Percentiles rank a stretch among this genome's conserved stretches.
phyloP scores from a whole-genome alignment of 2,888 invertebrate species.

The Anoplius nigerrimus region DNA sequence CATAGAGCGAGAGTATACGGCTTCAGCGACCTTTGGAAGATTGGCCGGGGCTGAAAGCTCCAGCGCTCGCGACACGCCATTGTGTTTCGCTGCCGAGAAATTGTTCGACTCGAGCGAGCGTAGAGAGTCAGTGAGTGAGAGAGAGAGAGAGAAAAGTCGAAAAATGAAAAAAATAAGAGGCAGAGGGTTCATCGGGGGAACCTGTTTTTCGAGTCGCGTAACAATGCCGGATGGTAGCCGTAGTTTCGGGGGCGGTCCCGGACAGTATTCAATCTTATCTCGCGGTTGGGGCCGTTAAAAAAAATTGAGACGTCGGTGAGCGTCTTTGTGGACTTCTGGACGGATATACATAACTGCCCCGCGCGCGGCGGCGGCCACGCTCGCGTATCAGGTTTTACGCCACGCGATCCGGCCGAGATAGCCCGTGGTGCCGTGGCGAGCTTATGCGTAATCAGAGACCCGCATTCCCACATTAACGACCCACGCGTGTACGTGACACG shows the following conservation, averaged over 20 bases:
- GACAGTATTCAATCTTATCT: slow-evolving; percentile 68
- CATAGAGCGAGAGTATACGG: too few species aligned
- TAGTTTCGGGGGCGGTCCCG: slow-evolving; percentile 36
- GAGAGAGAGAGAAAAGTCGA: too few species aligned
- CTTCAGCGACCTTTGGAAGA: too few species aligned
- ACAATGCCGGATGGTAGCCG: slow-evolving; percentile 16
- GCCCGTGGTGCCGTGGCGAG: slow-evolving; percentile 43
- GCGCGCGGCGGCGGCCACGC: slow-evolving; percentile 41
- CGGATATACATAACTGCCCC: slow-evolving; percentile 62
- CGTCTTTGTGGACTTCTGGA: slow-evolving; percentile 65
- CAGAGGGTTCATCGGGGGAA: too few species aligned
- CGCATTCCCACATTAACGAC: slow-evolving; percentile 55
- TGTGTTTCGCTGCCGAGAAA: too few species aligned
- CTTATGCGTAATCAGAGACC: slow-evolving; percentile 69
- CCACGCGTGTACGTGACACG: slow-evolving; percentile 18
- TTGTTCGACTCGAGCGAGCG: too few species aligned
- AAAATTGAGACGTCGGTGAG: slow-evolving; percentile 70
- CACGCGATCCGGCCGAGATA: slow-evolving; percentile 65
- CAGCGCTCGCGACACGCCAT: too few species aligned
- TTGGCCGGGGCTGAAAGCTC: too few species aligned
- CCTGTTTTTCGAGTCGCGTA: too few species aligned
- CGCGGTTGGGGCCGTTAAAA: slow-evolving; percentile 57
- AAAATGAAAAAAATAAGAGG: too few species aligned
- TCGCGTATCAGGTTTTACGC: slow-evolving; percentile 69
- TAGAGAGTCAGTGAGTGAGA: too few species aligned